Percentiles rank a stretch among this genome's conserved stretches.
These are phyloP conservation scores for Gonioctena quinquepunctata DNA, from an alignment of 1,140 invertebrate genomes.

Conservation along the genomic window DNA sequence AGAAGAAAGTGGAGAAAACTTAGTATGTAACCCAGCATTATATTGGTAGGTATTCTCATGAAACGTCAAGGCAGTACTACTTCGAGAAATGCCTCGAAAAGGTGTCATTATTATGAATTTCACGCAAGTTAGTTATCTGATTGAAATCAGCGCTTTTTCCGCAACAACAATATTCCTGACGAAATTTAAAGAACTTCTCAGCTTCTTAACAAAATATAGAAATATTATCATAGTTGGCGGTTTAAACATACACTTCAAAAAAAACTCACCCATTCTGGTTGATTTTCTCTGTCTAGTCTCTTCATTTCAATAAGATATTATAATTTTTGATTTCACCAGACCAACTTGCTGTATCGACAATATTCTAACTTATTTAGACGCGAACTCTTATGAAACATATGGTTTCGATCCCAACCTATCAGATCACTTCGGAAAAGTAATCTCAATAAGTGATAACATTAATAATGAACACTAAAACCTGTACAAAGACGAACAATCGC, in stretches of 20 bases:
- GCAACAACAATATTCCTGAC: not conserved
- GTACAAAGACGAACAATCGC: not conserved
- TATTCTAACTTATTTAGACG: not conserved
- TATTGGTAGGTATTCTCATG: too few relatives aligned
- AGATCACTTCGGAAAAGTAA: not conserved
- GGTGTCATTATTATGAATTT: too few relatives aligned
- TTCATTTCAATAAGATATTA: not conserved
- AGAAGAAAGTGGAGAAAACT: too few relatives aligned
- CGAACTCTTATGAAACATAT: not conserved
- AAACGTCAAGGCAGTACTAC: too few relatives aligned
- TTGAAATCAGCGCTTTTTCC: too few relatives aligned
- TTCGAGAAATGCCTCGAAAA: too few relatives aligned
- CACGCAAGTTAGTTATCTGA: too few relatives aligned
- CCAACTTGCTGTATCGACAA: not conserved
- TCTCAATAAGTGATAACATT: not conserved
- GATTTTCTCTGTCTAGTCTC: not conserved
- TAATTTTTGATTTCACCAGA: slow-evolving; percentile 2
- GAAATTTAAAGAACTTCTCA: not conserved
- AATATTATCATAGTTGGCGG: not conserved
- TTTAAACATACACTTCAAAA: not conserved
- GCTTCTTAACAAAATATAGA: not conserved
- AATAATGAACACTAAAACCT: not conserved
- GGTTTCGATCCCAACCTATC: not conserved
- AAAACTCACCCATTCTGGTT: not conserved
- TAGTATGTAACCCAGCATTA: too few relatives aligned